phyloP scores from a whole-genome alignment of 2,888 invertebrate species.

The Hylaea fasciaria region DNA sequence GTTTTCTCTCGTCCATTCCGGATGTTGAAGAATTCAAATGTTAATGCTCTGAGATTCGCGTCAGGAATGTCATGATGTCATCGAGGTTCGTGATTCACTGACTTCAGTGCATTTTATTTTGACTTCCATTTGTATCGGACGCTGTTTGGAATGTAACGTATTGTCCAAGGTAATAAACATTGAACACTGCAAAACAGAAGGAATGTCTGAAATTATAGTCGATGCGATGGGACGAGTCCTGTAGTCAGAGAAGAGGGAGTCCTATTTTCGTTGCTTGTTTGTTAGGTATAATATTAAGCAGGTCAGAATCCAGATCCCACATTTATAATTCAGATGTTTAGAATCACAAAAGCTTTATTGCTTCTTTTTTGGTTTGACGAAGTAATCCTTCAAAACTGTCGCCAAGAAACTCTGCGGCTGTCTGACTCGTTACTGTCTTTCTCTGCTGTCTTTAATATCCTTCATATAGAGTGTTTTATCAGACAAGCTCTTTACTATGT shows the following conservation, averaged over 20 bases:
- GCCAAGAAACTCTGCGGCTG: too few species aligned
- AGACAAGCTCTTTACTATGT: not conserved
- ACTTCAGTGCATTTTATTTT: constrained; percentile 34
- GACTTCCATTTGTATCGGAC: constrained; percentile 31
- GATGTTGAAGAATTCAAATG: constrained; percentile 45
- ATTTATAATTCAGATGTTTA: too few species aligned
- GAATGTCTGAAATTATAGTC: constrained; percentile 6
- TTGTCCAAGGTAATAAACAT: constrained; percentile 30
- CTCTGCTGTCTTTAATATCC: too few species aligned
- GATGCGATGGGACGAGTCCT: not conserved
- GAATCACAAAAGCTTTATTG: too few species aligned
- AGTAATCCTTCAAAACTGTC: too few species aligned
- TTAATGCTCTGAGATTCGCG: constrained; percentile 29
- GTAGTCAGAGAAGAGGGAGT: not conserved
- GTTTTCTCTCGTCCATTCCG: constrained; percentile 37
- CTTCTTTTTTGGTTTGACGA: too few species aligned
- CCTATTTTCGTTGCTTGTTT: too few species aligned
- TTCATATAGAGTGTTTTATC: not conserved
- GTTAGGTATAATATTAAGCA: too few species aligned
- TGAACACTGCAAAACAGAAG: constrained; percentile 26
- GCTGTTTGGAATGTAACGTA: constrained; percentile 17
- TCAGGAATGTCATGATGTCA: constrained; percentile 43
- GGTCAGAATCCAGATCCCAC: too few species aligned
- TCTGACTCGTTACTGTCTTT: too few species aligned
- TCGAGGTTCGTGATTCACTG: constrained; percentile 38